phyloP scores from a whole-genome alignment of 1,140 invertebrate genomes.

The Panagrolaimus sp. region DNA sequence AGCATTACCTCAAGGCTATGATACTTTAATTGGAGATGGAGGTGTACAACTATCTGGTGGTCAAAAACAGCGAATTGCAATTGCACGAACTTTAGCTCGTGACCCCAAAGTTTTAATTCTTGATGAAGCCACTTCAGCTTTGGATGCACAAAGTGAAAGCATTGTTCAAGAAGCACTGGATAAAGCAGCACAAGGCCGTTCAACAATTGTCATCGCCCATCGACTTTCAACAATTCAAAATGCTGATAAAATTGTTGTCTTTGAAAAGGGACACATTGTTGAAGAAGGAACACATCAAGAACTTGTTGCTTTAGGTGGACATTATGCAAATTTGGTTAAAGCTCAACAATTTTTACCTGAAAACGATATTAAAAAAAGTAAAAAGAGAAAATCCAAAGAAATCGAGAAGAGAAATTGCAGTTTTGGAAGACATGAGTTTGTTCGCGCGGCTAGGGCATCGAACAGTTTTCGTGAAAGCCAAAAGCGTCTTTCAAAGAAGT shows the following conservation, averaged over 20 bases:
- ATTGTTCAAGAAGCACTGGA: constrained; percentile 52
- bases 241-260: constrained; percentile 64
- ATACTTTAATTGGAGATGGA: constrained; percentile 30
- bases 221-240: constrained; percentile 69
- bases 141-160: constrained; percentile 55
- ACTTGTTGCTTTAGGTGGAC: neutral
- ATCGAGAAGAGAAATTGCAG: too few relatives aligned
- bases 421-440: too few relatives aligned
- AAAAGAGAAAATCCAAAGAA: too few relatives aligned
- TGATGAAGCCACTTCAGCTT: constrained; percentile 48
- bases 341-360: constrained; percentile 7
- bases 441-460: too few relatives aligned
- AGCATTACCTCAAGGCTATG: constrained; percentile 42
- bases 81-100: constrained; percentile 21
- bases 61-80: constrained; percentile 29
- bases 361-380: too few relatives aligned
- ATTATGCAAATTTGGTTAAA: constrained; percentile 1
- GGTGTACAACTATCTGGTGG: constrained; percentile 39
- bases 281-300: constrained; percentile 43
- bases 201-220: constrained; percentile 74
- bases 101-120: constrained; percentile 20
- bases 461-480: too few relatives aligned
- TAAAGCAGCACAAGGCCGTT: constrained; percentile 59
- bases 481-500: too few relatives aligned
- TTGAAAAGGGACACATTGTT: constrained; percentile 32